Conservation (phyloP, 1,140 invertebrate genomes). For the Triops longicaudatus region DNA sequence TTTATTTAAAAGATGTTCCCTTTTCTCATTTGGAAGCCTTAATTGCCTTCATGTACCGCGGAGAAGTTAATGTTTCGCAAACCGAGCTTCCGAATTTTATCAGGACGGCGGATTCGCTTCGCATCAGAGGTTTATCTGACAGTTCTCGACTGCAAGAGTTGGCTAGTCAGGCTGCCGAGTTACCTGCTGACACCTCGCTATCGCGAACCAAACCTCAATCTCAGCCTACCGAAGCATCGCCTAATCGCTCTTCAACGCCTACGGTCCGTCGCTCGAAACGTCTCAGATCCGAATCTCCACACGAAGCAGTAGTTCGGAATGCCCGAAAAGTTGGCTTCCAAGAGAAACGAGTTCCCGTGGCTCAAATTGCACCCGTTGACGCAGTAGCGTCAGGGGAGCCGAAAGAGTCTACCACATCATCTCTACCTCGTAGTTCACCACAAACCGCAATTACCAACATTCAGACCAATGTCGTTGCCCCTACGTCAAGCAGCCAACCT, state of each 20-base stretch:
- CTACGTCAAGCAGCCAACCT: not conserved
- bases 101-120: slow-evolving; percentile 68
- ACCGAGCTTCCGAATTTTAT: slow-evolving; percentile 66
- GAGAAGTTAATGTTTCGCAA: slow-evolving; percentile 64
- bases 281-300: not conserved
- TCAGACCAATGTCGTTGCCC: not conserved
- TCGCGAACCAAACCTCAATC: not conserved
- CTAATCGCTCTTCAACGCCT: not conserved
- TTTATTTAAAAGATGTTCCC: slow-evolving; percentile 64
- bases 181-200: not conserved
- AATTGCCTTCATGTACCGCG: slow-evolving; percentile 51
- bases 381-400: not conserved
- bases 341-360: not conserved
- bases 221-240: not conserved
- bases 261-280: not conserved
- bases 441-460: not conserved
- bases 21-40: slow-evolving; percentile 56
- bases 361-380: not conserved
- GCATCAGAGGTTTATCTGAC: slow-evolving; percentile 59
- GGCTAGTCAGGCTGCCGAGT: not conserved
- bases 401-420: not conserved
- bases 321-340: not conserved
- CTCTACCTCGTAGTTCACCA: not conserved
- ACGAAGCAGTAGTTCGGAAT: not conserved
- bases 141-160: slow-evolving; percentile 19